phyloP scores from a whole-genome alignment of 2,797 vertebrate species.

The Chaunax sp. region DNA sequence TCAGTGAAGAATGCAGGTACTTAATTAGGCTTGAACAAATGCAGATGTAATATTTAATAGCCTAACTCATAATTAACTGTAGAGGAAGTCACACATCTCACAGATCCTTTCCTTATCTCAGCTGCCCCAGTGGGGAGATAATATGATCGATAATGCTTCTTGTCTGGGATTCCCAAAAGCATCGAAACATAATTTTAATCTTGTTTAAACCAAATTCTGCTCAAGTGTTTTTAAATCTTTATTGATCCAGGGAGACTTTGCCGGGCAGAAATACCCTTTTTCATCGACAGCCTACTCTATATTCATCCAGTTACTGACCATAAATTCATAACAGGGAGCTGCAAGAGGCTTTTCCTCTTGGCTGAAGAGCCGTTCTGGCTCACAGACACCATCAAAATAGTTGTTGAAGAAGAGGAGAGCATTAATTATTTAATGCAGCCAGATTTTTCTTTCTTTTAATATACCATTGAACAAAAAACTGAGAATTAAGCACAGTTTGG shows the following conservation, averaged over 20 bases:
- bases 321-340: constrained; percentile 46
- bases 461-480: constrained; percentile 25
- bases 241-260: constrained; percentile 33
- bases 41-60: constrained; percentile 42
- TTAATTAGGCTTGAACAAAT: constrained; percentile 59
- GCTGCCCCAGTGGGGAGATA: background rate
- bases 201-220: constrained; percentile 24
- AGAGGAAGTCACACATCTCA: constrained; percentile 36
- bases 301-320: constrained; percentile 39
- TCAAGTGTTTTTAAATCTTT: constrained; percentile 44
- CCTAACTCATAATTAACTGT: constrained; percentile 54
- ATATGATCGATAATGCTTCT: constrained; percentile 23
- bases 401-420: constrained; percentile 19
- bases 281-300: constrained; percentile 42
- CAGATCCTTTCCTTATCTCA: constrained; percentile 31
- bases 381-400: constrained; percentile 20
- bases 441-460: constrained; percentile 26
- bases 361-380: constrained; percentile 14
- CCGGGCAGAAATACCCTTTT: background rate
- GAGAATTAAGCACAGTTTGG: constrained; percentile 2
- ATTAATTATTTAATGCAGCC: constrained; percentile 40
- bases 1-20: constrained; percentile 45
- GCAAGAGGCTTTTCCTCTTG: constrained; percentile 31
- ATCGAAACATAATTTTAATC: constrained; percentile 52
- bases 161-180: constrained; percentile 34